These are phyloP conservation scores for Lasioglossum malachurum DNA, from an alignment of 2,888 invertebrate genomes.

Conservation along the genomic window DNA sequence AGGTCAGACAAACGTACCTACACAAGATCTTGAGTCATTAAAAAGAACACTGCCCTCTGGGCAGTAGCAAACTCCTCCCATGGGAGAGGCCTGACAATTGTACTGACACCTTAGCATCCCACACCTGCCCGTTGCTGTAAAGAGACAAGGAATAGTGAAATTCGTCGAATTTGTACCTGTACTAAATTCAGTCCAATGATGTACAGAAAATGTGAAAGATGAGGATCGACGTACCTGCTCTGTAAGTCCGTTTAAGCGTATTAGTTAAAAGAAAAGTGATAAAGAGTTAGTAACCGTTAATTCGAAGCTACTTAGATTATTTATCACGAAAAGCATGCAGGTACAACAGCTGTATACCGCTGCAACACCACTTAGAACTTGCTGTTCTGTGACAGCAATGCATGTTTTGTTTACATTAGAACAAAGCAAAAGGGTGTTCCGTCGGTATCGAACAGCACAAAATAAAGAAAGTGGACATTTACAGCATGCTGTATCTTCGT, in stretches of 20 bases:
- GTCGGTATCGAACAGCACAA: neutral
- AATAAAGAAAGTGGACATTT: conserved; percentile 85
- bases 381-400: neutral
- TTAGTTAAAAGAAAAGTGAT: conserved; percentile 26
- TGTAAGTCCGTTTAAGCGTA: conserved; percentile 26
- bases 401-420: neutral
- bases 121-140: conserved; percentile 92
- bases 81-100: conserved; percentile 95
- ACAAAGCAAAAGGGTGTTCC: neutral
- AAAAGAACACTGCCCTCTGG: conserved; percentile 93
- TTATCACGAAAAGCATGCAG: neutral
- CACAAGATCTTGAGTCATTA: conserved; percentile 93
- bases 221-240: conserved; percentile 31
- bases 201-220: neutral
- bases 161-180: neutral
- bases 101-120: conserved; percentile 94
- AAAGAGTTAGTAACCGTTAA: neutral
- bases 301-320: neutral
- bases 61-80: conserved; percentile 96
- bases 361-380: neutral
- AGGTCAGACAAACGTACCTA: conserved; percentile 86
- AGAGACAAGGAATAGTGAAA: conserved; percentile 40
- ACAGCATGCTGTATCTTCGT: conserved; percentile 96
- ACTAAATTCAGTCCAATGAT: neutral
- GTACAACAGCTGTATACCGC: neutral